Base-by-base conservation (phyloP, 2,797 vertebrate species). In the Macrochelys suwanniensis region DNA sequence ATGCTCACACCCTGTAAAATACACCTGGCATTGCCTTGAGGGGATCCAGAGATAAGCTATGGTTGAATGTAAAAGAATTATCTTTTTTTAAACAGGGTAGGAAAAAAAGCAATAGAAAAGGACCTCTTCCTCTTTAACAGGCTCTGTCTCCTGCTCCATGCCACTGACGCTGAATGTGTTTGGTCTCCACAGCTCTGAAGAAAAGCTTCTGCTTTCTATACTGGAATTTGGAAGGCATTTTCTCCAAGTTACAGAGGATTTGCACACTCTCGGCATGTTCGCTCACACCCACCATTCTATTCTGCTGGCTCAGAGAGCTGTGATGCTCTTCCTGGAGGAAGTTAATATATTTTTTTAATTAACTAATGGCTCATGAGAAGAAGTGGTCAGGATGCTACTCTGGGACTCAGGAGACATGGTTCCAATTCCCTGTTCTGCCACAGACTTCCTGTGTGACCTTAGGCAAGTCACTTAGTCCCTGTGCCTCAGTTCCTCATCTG, bases 211-310 rank as follows among this genome's bases (percentile, higher is more conserved):
- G 76, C 90, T 95, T 80, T 77, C 3, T 68, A 91, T 80, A 92
- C 76, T 54, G 74, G 49, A 84, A 65, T 91, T 94, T 92, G 84
- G 93, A 94, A 92, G 78, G 37, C 89, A 93, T 54, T 85, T 57
- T 12, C 90, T 91, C 28, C 11, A 31, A 89, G 88, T 26, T 33
- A 74, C 21, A 47, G 0, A 37, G 0, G 31, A 19, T 1, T 56
- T 50, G n/a, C 65, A 37, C 11, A 37, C 65, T 19, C 61, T n/a
- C 16, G 7, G 33, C 85, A 78, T 61, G 81, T 85, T 92, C 88
- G 50, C 85, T 96, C 74, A 84, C 80, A 93, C 96, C n/a, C 85
- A 93, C 93, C 93, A 53, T 74, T 82, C 85, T 74, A 53, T 94
- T 94, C 95, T 94, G 6, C 1, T 94, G 68, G 65, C 88, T 91